These are phyloP conservation scores for Crambe crambe DNA, from an alignment of 37 sponge, comb jelly and placozoan genomes.

Conservation along the genomic window DNA sequence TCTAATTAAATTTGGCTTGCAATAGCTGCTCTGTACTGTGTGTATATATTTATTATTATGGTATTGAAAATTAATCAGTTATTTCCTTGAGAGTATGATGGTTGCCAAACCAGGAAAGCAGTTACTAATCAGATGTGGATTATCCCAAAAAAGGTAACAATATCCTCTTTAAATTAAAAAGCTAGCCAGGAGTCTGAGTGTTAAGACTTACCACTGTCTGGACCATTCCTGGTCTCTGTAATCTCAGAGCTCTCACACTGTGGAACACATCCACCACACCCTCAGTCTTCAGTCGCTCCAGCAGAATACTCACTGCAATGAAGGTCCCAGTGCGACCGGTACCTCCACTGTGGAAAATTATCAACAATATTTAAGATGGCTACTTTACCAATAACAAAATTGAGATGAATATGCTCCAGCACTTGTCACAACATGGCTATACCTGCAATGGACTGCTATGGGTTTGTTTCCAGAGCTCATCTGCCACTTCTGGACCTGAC, in stretches of 20 bases:
- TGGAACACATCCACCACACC: conserved; percentile 91
- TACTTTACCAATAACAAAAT: too few species aligned
- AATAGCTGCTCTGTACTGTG: too few species aligned
- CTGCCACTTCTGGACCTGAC: conserved; percentile 90
- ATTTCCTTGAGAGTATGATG: too few species aligned
- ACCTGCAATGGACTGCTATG: conserved; percentile 91
- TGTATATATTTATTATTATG: too few species aligned
- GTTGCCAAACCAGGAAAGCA: too few species aligned
- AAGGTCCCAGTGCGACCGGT: conserved; percentile 86
- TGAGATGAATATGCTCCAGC: neutral
- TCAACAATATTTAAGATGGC: too few species aligned
- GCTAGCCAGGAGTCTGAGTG: too few species aligned
- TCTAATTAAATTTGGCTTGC: too few species aligned
- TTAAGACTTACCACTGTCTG: conserved; percentile 78
- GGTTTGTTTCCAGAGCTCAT: conserved; percentile 68
- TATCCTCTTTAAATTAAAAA: too few species aligned
- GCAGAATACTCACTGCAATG: conserved; percentile 71
- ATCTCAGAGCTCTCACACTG: conserved; percentile 63
- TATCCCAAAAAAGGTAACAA: too few species aligned
- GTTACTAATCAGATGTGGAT: too few species aligned
- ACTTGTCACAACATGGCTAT: neutral
- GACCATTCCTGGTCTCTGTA: conserved; percentile 85
- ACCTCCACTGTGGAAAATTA: conserved; percentile 68
- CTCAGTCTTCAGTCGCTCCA: conserved; percentile 88
- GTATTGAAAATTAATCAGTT: too few species aligned